These are phyloP conservation scores for Nothobranchius furzeri DNA, from an alignment of 2,113 vertebrate species.

Conservation along the genomic window DNA sequence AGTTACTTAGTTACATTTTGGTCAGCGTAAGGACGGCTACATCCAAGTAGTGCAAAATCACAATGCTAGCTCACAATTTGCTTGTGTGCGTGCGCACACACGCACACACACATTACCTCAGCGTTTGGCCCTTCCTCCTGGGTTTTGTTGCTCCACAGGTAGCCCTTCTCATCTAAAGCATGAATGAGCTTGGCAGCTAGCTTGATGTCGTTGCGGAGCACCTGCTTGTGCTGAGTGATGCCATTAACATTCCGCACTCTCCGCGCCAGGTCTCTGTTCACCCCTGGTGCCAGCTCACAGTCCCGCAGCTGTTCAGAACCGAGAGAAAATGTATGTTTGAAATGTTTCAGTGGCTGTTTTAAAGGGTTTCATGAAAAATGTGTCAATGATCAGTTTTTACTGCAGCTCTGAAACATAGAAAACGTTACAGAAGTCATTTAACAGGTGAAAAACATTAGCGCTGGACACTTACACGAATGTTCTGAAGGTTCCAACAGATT, in stretches of 20 bases:
- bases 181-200: slow-evolving; percentile 91
- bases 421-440: no score
- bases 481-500: slow-evolving; percentile 93
- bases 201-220: slow-evolving; percentile 92
- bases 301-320: slow-evolving; percentile 82
- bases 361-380: background rate
- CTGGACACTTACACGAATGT: slow-evolving; percentile 84
- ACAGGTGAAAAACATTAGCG: no score
- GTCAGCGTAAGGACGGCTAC: no score
- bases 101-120: slow-evolving; percentile 55
- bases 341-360: background rate
- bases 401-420: no score
- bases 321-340: slow-evolving; percentile 8
- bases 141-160: slow-evolving; percentile 81
- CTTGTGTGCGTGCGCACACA: background rate
- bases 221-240: slow-evolving; percentile 90
- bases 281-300: slow-evolving; percentile 89
- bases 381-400: no score
- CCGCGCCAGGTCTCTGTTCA: slow-evolving; percentile 88
- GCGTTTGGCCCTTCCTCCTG: slow-evolving; percentile 67
- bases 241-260: slow-evolving; percentile 89
- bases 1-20: no score
- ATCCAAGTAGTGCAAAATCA: no score
- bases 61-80: no score
- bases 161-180: slow-evolving; percentile 85